phyloP scores from a whole-genome alignment of 2,888 invertebrate genomes.

The Ashinkailepas kermadecensis region DNA sequence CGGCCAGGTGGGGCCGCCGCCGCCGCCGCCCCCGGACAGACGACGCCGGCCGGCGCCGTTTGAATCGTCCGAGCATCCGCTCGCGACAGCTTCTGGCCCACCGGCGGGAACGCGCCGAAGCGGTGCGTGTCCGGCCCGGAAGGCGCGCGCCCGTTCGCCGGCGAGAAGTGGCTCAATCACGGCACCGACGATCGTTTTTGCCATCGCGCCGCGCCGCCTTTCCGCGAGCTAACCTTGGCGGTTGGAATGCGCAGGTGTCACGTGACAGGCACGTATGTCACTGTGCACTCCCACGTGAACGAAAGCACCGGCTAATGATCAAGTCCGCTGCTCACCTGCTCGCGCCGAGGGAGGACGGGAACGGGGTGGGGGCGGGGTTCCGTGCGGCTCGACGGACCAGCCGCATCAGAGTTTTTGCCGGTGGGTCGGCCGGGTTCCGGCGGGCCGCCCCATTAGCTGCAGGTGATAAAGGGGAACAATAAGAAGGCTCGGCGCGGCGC shows the following conservation, averaged over 20 bases:
- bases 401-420: background rate
- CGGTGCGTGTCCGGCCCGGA: no score
- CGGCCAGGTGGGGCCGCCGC: background rate
- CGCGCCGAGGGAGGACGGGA: background rate
- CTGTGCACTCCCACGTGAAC: background rate
- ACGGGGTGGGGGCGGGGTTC: background rate
- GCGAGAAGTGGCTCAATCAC: no score
- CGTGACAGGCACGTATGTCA: background rate
- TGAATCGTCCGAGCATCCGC: background rate
- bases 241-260: background rate
- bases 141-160: no score
- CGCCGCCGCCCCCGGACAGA: no score
- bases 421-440: background rate
- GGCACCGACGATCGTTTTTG: background rate
- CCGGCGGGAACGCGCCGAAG: no score
- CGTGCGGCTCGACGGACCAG: background rate
- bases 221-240: background rate
- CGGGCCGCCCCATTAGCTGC: background rate
- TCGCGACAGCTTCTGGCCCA: no score
- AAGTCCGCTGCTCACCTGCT: background rate
- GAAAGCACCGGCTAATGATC: background rate
- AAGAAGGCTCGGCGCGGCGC: background rate
- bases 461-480: slow-evolving; percentile 21
- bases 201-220: background rate
- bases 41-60: background rate